Evolutionary conservation across 2,113 vertebrate genomes (phyloP).

Genomic region (Conger conger): DNA sequence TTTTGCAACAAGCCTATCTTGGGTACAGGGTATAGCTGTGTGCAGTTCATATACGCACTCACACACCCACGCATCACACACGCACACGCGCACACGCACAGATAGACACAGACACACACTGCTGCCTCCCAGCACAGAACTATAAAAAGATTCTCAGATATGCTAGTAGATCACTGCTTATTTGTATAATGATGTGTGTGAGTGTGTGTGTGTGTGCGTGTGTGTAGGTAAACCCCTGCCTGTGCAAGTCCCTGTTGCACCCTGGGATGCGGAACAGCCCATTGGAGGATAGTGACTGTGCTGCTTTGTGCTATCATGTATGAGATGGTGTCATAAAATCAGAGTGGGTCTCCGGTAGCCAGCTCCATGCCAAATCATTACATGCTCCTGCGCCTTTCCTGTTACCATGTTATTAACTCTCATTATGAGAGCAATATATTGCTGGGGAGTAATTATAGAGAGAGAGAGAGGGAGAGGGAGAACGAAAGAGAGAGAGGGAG

Average conservation of each 20-base stretch:
- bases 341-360: slow-evolving; percentile 23
- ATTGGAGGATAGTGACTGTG: background rate
- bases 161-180: background rate
- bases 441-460: background rate
- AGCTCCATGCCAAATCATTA: slow-evolving; percentile 23
- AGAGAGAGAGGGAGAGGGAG: background rate
- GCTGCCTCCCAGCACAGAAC: background rate
- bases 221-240: too few species aligned
- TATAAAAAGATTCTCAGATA: background rate
- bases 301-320: slow-evolving; percentile 21
- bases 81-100: background rate
- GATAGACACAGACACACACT: background rate
- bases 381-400: slow-evolving; percentile 33
- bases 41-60: background rate
- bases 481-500: background rate
- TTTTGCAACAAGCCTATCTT: background rate
- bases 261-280: background rate
- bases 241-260: too few species aligned
- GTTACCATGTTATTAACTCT: slow-evolving; percentile 30
- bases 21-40: background rate
- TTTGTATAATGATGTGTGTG: background rate
- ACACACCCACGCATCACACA: background rate
- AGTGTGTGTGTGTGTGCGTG: background rate
- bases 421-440: slow-evolving; percentile 30
- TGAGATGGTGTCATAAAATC: slow-evolving; percentile 35